phyloP scores from a whole-genome alignment of 2,113 vertebrate genomes.

The Clarias macrocephalus region DNA sequence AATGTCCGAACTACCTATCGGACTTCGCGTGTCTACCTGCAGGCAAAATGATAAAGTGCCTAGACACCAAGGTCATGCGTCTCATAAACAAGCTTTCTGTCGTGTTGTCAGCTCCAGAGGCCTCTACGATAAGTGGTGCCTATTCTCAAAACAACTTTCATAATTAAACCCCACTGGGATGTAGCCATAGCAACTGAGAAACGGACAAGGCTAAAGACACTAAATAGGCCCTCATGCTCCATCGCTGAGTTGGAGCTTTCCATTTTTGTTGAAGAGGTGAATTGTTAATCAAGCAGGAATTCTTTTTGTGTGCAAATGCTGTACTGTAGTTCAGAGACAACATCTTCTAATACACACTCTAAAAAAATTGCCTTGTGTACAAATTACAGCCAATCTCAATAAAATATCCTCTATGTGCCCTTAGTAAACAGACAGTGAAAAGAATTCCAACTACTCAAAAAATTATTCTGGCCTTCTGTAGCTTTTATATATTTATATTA shows the following conservation, averaged over 20 bases:
- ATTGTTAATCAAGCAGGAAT: not conserved
- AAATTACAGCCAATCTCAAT: not conserved
- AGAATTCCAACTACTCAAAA: not conserved
- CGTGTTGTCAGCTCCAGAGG: not conserved
- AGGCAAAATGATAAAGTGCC: not conserved
- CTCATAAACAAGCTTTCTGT: slow-evolving; percentile 1
- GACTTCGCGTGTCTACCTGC: not conserved
- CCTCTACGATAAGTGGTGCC: not conserved
- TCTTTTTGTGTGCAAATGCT: not conserved
- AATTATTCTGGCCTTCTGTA: too few relatives aligned
- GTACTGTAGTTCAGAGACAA: not conserved
- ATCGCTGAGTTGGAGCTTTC: not conserved
- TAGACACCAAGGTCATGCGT: not conserved
- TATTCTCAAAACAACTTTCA: not conserved
- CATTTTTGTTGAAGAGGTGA: not conserved
- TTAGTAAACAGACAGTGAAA: not conserved
- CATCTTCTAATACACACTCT: not conserved
- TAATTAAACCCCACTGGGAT: slow-evolving; percentile 15
- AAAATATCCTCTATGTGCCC: not conserved
- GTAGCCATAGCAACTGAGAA: slow-evolving; percentile 11
- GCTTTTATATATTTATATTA: too few relatives aligned
- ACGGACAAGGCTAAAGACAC: slow-evolving; percentile 9
- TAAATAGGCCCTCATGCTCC: slow-evolving; percentile 24
- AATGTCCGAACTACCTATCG: not conserved
- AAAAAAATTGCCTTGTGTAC: not conserved